A percentile compares a stretch with the other conserved stretches of the same genome.
Conservation (phyloP, 2,888 invertebrate species). For the Zhengitettix transpicula region DNA sequence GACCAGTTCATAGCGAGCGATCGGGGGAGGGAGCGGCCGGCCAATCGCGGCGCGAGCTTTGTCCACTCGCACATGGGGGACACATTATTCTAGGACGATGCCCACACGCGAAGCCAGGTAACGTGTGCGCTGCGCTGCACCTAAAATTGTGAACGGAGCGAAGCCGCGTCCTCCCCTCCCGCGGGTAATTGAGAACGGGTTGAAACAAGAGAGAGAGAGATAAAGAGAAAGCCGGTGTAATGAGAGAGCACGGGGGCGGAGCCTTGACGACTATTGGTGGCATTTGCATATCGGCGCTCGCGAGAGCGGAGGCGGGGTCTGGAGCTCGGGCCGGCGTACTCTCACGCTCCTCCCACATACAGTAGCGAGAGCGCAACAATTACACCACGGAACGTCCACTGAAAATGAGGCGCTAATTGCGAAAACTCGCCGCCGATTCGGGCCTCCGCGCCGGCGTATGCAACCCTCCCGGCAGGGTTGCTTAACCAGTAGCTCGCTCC, state of each 20-base stretch:
- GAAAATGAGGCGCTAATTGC: too few species aligned
- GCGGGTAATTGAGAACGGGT: conserved; percentile 2
- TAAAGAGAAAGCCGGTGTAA: not conserved
- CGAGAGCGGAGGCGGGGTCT: not conserved
- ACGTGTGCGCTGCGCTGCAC: not conserved
- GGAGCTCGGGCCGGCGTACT: not conserved
- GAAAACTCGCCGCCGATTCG: too few species aligned
- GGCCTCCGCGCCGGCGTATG: too few species aligned
- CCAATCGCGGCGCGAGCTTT: not conserved
- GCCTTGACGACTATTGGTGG: conserved; percentile 9
- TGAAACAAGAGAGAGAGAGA: conserved; percentile 7
- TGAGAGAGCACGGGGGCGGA: not conserved
- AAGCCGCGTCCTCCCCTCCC: not conserved
- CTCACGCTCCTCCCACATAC: not conserved
- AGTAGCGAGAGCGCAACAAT: too few species aligned
- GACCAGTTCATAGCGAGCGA: not conserved
- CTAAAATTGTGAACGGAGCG: not conserved
- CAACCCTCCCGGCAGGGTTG: too few species aligned
- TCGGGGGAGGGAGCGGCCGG: not conserved
- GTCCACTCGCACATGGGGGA: not conserved
- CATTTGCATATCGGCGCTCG: conserved; percentile 8
- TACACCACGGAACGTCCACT: too few species aligned
- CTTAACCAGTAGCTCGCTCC: too few species aligned
- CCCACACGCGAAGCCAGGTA: not conserved
- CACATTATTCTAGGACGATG: not conserved